Conservation (phyloP, 2,888 invertebrate species). For the Anagyrus pseudococci region DNA sequence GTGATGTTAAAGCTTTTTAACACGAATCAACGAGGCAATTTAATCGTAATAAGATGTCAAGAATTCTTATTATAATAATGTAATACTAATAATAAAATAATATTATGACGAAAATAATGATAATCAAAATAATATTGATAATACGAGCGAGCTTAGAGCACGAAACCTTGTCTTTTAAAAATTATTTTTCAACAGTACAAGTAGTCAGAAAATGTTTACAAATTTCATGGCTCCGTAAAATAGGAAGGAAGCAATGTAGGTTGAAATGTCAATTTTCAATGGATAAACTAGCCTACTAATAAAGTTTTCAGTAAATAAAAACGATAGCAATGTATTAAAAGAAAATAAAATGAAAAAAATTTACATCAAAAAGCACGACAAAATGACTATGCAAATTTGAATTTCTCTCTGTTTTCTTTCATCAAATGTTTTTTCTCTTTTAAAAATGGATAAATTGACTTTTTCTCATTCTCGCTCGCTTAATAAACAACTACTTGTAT, state of each 20-base stretch:
- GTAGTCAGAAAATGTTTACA: conserved; percentile 6
- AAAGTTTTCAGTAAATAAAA: conserved; percentile 15
- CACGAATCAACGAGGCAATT: conserved; percentile 37
- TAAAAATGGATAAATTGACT: conserved; percentile 39
- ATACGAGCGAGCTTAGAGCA: conserved; percentile 37
- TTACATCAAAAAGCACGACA: conserved; percentile 21
- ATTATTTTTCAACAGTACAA: conserved; percentile 32
- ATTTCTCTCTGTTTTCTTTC: conserved; percentile 47
- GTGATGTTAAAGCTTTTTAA: conserved; percentile 18
- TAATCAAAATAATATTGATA: conserved; percentile 36
- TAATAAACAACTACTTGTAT: conserved; percentile 36
- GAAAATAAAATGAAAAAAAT: neutral
- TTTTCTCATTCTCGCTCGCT: conserved; percentile 39
- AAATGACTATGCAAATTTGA: conserved; percentile 53
- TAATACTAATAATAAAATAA: conserved; percentile 30
- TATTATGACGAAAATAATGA: conserved; percentile 32
- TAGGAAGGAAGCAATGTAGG: conserved; percentile 35
- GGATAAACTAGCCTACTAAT: conserved; percentile 26
- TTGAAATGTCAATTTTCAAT: conserved; percentile 13
- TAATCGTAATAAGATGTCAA: conserved; percentile 31
- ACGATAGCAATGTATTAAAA: neutral
- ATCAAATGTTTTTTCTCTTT: conserved; percentile 13
- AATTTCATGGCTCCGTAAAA: conserved; percentile 13
- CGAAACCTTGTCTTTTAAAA: conserved; percentile 31
- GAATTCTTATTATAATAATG: conserved; percentile 31